Evolutionary conservation across 2,888 invertebrate species (phyloP).

Genomic region (Idaea dimidiata): DNA sequence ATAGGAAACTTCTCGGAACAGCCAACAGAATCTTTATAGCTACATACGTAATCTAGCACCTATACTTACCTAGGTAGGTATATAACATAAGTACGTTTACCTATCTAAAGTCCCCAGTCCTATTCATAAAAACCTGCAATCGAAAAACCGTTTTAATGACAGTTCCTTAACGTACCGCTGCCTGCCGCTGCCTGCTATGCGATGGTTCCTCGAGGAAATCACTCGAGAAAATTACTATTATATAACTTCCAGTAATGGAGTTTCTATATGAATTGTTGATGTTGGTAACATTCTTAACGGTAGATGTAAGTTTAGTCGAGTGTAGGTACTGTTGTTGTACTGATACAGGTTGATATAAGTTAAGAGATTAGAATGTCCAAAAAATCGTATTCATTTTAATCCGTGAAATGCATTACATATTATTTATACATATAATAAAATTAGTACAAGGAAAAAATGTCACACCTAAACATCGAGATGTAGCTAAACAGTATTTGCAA

Average conservation of each 20-base stretch:
- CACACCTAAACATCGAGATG: too few species aligned
- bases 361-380: too few species aligned
- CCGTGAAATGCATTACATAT: too few species aligned
- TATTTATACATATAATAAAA: too few species aligned
- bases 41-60: not conserved
- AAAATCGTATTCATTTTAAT: too few species aligned
- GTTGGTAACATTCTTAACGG: slow-evolving; percentile 24
- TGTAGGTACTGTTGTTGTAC: too few species aligned
- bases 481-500: too few species aligned
- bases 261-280: slow-evolving; percentile 28
- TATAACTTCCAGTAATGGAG: slow-evolving; percentile 35
- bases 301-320: slow-evolving; percentile 9
- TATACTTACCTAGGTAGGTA: not conserved
- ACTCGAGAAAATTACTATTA: slow-evolving; percentile 65
- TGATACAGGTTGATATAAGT: too few species aligned
- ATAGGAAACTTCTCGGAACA: not conserved
- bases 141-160: slow-evolving; percentile 73
- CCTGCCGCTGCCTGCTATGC: too few species aligned
- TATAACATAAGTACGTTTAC: not conserved
- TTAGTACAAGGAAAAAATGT: too few species aligned
- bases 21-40: too few species aligned
- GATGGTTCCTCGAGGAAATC: slow-evolving; percentile 54
- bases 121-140: slow-evolving; percentile 53
- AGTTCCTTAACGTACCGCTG: slow-evolving; percentile 62
- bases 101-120: slow-evolving; percentile 41